These are phyloP conservation scores for Oncorhynchus mykiss DNA, from an alignment of 2,113 vertebrate species.

Conservation along the genomic window DNA sequence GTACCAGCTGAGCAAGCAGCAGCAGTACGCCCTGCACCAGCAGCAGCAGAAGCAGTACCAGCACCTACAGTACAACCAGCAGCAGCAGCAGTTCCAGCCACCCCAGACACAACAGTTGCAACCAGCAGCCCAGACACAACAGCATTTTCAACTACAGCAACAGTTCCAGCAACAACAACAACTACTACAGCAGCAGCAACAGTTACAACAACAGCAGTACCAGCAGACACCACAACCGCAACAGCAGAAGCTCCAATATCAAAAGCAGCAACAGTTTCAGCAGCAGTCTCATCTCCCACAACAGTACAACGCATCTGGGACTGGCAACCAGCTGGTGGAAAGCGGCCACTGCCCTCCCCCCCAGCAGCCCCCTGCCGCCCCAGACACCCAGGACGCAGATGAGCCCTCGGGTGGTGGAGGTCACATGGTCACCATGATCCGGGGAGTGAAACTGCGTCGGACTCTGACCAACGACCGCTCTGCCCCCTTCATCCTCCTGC, in stretches of 20 bases:
- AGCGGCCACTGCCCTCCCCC: slow-evolving; percentile 3
- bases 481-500: no score
- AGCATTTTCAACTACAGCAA: neutral
- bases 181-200: slow-evolving; percentile 17
- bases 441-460: slow-evolving; percentile 67
- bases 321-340: neutral
- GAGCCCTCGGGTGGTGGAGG: slow-evolving; percentile 63
- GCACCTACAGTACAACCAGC: slow-evolving; percentile 22
- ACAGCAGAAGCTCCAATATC: slow-evolving; percentile 5
- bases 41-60: slow-evolving; percentile 45
- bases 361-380: slow-evolving; percentile 10
- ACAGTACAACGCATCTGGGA: neutral
- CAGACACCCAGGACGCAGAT: slow-evolving; percentile 21
- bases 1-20: slow-evolving; percentile 47
- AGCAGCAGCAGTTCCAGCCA: slow-evolving; percentile 47
- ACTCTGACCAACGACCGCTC: slow-evolving; percentile 55
- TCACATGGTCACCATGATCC: slow-evolving; percentile 71
- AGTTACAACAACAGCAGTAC: neutral
- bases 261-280: neutral
- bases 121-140: neutral
- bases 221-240: slow-evolving; percentile 20
- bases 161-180: slow-evolving; percentile 8
- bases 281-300: neutral
- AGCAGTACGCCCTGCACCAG: slow-evolving; percentile 43
- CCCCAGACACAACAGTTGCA: slow-evolving; percentile 17